Conservation (phyloP, 2,888 invertebrate genomes). For the Patella depressa region DNA sequence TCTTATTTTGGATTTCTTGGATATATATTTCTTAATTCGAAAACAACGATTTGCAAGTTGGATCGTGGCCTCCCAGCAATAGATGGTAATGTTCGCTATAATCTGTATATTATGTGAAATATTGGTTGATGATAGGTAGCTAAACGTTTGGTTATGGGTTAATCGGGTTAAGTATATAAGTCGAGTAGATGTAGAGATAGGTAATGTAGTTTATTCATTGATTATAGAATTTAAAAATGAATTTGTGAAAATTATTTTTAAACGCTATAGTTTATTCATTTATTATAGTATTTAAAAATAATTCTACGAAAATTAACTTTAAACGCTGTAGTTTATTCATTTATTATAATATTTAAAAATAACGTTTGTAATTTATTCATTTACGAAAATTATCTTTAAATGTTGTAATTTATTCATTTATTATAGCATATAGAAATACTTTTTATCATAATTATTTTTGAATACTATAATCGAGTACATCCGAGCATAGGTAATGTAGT, state of each 20-base stretch:
- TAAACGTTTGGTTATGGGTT: neutral
- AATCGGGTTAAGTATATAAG: neutral
- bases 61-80: neutral
- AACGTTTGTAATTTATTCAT: too few species aligned
- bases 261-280: neutral
- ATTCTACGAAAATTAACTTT: too few species aligned
- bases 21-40: neutral
- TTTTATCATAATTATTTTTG: too few species aligned
- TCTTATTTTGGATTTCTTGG: neutral
- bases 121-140: neutral
- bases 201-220: neutral
- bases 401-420: too few species aligned
- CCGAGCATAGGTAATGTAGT: neutral
- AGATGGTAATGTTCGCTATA: neutral
- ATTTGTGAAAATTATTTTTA: too few species aligned
- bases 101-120: constrained; percentile 1
- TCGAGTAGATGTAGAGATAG: neutral
- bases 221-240: too few species aligned
- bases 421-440: too few species aligned
- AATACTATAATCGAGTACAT: too few species aligned
- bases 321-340: too few species aligned
- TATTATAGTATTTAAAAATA: neutral
- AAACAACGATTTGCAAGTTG: neutral
- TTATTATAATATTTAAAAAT: too few species aligned
- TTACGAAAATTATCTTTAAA: too few species aligned